Conservation (phyloP, 1,140 invertebrate species). For the Drosophila kanapiae region DNA sequence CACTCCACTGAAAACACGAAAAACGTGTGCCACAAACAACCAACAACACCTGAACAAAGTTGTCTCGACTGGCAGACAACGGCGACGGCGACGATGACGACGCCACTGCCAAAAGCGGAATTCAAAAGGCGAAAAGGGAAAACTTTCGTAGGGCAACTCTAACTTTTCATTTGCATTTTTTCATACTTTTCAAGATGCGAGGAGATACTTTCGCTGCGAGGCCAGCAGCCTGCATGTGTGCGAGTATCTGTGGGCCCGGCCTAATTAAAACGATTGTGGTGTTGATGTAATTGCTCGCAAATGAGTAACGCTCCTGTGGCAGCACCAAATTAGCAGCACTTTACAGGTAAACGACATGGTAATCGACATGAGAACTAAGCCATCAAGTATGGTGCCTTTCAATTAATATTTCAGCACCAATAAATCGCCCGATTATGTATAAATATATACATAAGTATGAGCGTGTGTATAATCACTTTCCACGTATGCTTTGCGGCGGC, state of each 20-base stretch:
- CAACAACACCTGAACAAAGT: constrained; percentile 71
- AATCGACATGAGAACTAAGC: constrained; percentile 9
- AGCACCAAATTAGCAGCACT: constrained; percentile 52
- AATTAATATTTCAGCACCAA: constrained; percentile 27
- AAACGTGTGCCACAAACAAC: constrained; percentile 62
- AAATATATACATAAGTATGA: constrained; percentile 1
- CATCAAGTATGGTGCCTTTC: neutral
- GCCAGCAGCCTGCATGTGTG: constrained; percentile 17
- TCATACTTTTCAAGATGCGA: constrained; percentile 45
- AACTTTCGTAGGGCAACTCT: constrained; percentile 31
- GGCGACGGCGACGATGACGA: constrained; percentile 37
- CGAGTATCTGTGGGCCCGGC: constrained; percentile 10
- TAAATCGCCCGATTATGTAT: constrained; percentile 13
- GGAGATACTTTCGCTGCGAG: constrained; percentile 30
- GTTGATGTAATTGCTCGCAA: constrained; percentile 42
- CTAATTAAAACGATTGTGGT: constrained; percentile 50
- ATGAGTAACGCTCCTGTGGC: constrained; percentile 47
- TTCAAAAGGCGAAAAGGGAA: constrained; percentile 24
- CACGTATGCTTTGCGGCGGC: constrained; percentile 57
- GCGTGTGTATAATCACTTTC: constrained; percentile 67
- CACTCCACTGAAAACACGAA: constrained; percentile 51
- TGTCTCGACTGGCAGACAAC: constrained; percentile 54
- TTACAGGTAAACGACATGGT: constrained; percentile 56
- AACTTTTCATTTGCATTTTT: constrained; percentile 62
- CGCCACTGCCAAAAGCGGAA: constrained; percentile 42